Percentiles rank a stretch among this genome's conserved stretches.
phyloP scores from a whole-genome alignment of 2,888 invertebrate genomes.

The Hypercompe scribonia region DNA sequence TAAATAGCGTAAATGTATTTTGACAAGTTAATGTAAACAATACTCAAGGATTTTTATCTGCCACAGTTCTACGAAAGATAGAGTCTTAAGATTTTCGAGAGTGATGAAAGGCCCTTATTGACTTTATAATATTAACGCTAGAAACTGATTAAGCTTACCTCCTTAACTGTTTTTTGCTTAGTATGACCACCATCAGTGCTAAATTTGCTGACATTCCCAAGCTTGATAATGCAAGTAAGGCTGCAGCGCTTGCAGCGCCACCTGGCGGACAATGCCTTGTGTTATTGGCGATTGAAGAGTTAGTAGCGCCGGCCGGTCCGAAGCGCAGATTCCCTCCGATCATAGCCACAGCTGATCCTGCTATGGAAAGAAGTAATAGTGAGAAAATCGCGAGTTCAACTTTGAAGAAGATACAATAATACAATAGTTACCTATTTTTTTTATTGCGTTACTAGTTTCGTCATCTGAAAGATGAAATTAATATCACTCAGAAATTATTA shows the following conservation, averaged over 20 bases:
- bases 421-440: conserved; percentile 53
- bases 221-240: conserved; percentile 91
- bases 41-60: not conserved
- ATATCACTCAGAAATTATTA: conserved; percentile 47
- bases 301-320: conserved; percentile 89
- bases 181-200: conserved; percentile 92
- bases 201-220: conserved; percentile 94
- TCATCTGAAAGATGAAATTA: conserved; percentile 55
- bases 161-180: conserved; percentile 92
- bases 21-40: not conserved
- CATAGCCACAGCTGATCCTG: conserved; percentile 92
- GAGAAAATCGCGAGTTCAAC: conserved; percentile 35
- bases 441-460: conserved; percentile 54
- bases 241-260: conserved; percentile 92
- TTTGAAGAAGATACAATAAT: conserved; percentile 40
- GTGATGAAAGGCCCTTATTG: not conserved
- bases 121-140: not conserved
- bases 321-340: conserved; percentile 92
- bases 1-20: not conserved
- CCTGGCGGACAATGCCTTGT: conserved; percentile 93
- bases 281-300: conserved; percentile 89
- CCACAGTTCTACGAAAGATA: not conserved
- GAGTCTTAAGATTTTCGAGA: not conserved
- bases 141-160: conserved; percentile 83
- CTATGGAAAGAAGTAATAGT: conserved; percentile 45